Evolutionary conservation across 2,888 invertebrate genomes (phyloP).

Genomic region (Tigriopus californicus): DNA sequence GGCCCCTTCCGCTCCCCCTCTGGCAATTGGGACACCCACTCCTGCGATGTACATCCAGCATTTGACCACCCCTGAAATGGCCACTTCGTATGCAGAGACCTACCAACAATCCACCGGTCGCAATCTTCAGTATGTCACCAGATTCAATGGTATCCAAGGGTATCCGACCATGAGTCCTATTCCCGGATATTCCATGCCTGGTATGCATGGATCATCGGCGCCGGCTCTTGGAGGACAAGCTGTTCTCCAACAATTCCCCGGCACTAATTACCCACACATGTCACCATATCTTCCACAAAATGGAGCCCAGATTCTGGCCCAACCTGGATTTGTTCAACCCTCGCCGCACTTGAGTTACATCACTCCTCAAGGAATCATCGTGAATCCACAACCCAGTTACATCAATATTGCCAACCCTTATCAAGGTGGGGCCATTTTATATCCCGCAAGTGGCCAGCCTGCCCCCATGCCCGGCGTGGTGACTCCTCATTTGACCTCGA

Average conservation of each 20-base stretch:
- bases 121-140: constrained; percentile 55
- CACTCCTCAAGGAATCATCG: not conserved
- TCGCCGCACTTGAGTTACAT: constrained; percentile 3
- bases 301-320: too few species aligned
- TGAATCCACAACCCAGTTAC: not conserved
- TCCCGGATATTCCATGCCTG: too few species aligned
- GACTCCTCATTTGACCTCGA: not conserved
- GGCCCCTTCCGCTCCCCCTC: too few species aligned
- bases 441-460: not conserved
- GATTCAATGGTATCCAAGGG: constrained; percentile 28
- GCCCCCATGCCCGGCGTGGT: not conserved
- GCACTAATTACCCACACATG: too few species aligned
- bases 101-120: constrained; percentile 48
- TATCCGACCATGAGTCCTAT: too few species aligned
- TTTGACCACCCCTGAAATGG: constrained; percentile 37
- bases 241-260: too few species aligned
- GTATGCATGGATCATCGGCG: too few species aligned
- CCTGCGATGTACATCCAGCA: constrained; percentile 36
- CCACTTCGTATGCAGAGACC: constrained; percentile 45
- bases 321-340: not conserved
- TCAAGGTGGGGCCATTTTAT: not conserved
- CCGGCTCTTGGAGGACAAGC: too few species aligned
- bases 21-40: too few species aligned
- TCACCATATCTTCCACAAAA: too few species aligned
- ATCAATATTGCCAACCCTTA: not conserved